These are phyloP conservation scores for Cydia amplana DNA, from an alignment of 1,140 invertebrate genomes.

Conservation along the genomic window DNA sequence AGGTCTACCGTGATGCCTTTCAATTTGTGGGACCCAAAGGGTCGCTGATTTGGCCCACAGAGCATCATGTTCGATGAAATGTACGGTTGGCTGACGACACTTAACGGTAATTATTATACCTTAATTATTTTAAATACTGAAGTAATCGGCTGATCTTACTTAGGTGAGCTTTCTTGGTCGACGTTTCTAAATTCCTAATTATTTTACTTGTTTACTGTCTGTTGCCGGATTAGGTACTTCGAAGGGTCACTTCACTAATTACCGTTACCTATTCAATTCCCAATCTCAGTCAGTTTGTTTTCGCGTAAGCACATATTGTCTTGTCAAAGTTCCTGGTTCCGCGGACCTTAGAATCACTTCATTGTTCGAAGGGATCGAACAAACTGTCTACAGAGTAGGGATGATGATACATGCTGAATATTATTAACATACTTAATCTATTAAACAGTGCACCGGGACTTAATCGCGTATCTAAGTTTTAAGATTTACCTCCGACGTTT, in stretches of 20 bases:
- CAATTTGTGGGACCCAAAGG: too few species aligned
- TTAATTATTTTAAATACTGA: too few species aligned
- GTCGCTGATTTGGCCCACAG: too few species aligned
- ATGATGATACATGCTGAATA: background rate
- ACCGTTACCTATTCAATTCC: background rate
- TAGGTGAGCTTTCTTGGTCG: too few species aligned
- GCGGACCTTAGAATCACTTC: background rate
- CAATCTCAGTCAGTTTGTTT: background rate
- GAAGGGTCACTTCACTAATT: background rate
- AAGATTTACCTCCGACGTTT: too few species aligned
- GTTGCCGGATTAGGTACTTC: background rate
- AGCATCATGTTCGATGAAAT: too few species aligned
- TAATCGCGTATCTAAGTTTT: too few species aligned
- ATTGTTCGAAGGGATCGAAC: background rate
- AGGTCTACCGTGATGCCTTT: too few species aligned
- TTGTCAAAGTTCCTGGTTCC: background rate
- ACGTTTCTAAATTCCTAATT: too few species aligned
- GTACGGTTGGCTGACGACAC: background rate
- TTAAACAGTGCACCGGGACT: too few species aligned
- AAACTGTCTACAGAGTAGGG: background rate
- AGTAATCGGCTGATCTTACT: too few species aligned
- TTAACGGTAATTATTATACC: background rate
- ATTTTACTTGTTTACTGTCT: too few species aligned
- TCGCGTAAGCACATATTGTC: slow-evolving; percentile 3
- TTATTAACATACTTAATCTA: slow-evolving; percentile 33